Evolutionary conservation across 2,888 invertebrate species (phyloP).

Genomic region (Lumbricus terrestris): DNA sequence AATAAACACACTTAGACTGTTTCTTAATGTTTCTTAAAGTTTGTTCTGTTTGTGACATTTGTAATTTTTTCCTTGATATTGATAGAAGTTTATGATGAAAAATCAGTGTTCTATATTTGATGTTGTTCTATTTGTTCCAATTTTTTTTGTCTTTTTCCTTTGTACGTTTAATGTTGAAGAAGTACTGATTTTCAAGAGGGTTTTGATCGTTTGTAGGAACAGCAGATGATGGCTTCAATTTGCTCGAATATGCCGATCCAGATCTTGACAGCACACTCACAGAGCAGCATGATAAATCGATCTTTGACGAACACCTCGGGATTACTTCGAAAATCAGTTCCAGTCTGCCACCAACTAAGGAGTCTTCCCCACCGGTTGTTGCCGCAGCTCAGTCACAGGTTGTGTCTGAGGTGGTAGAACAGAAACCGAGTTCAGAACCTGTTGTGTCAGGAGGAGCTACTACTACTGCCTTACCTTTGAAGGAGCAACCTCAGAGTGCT

Average conservation of each 20-base stretch:
- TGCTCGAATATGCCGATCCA: slow-evolving; percentile 91
- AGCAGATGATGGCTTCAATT: slow-evolving; percentile 81
- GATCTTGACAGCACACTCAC: slow-evolving; percentile 73
- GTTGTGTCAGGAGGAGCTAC: neutral
- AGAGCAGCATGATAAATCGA: slow-evolving; percentile 73
- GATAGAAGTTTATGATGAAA: too few species aligned
- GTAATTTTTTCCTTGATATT: neutral
- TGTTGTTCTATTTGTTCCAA: neutral
- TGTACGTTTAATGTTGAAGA: neutral
- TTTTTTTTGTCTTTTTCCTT: neutral
- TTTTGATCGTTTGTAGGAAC: slow-evolving; percentile 60
- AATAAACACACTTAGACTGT: too few species aligned
- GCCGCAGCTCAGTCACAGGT: neutral
- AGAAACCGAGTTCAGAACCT: neutral
- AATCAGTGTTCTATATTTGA: neutral
- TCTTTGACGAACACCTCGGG: slow-evolving; percentile 78
- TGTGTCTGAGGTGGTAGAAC: neutral
- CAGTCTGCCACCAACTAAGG: slow-evolving; percentile 20
- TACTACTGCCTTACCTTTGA: neutral
- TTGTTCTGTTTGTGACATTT: neutral
- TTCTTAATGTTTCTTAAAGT: neutral
- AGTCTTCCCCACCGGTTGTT: slow-evolving; percentile 6
- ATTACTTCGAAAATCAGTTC: slow-evolving; percentile 28
- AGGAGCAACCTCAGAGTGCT: neutral
- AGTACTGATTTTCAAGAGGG: neutral